These are phyloP conservation scores for Ceratosolen solmsi DNA, from an alignment of 1,140 invertebrate genomes.

Conservation along the genomic window DNA sequence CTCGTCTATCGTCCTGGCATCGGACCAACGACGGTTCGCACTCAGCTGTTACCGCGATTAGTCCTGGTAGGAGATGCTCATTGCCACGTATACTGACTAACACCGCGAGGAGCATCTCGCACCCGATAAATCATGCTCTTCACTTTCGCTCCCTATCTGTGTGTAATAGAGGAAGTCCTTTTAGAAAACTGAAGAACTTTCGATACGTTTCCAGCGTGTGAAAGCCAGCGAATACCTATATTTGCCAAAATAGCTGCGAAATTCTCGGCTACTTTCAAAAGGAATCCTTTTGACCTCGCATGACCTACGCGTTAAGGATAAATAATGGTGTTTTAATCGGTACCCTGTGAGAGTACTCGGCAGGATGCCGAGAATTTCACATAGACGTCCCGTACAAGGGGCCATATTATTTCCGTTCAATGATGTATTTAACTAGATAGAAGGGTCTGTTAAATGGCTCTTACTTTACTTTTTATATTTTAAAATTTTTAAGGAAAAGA, in stretches of 20 bases:
- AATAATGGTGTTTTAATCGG: conserved; percentile 11
- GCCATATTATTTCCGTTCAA: background rate
- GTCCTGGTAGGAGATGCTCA: background rate
- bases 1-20: conserved; percentile 7
- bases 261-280: background rate
- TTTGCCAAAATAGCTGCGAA: background rate
- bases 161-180: background rate
- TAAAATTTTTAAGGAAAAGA: background rate
- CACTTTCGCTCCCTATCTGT: background rate
- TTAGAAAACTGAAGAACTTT: conserved; percentile 21
- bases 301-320: background rate
- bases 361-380: background rate
- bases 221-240: background rate
- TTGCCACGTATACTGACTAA: conserved; percentile 1
- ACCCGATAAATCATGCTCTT: conserved; percentile 31
- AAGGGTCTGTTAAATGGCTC: background rate
- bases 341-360: too few relatives aligned
- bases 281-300: background rate
- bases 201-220: background rate
- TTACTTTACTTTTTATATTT: background rate
- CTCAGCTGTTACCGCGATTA: conserved; percentile 29
- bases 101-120: background rate
- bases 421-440: background rate
- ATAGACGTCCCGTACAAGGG: too few relatives aligned
- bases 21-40: conserved; percentile 19